Evolutionary conservation across 2,113 vertebrate species (phyloP), one percentile per base, ranked within the genome.

Genomic region (Accipiter cooperii): DNA sequence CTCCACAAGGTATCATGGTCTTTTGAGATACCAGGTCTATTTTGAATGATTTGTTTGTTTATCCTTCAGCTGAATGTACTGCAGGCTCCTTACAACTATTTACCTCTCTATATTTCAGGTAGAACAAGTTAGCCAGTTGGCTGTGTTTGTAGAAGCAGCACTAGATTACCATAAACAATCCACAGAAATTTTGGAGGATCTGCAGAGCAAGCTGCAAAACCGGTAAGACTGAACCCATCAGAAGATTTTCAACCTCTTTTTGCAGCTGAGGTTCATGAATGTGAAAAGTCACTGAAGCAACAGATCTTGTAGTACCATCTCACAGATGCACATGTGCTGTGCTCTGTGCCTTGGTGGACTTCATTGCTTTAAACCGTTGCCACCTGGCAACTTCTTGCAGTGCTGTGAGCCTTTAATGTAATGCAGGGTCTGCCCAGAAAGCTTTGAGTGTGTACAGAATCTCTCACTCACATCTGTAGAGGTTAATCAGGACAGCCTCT

Each of bases 41-140:
- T 96, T 84, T 76, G 61, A 95, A 85, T 84, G 38, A 65, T 88
- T 36, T 90, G 49, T 94, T 91, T 68, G 44, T 88, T 91, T 84
- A 36, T 84, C 68, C 31, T 91, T 70, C n/a, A 89, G 74, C 81
- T 87, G 47, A 91, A 57, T 19, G 69, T 36, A 40, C 46, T 65
- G 34, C 87, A 63, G 61, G 57, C 36, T 77, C 49, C 87, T 96
- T 79, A 73, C 36, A 81, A 5, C 49, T 71, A 10, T 86, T 96
- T 91, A 93, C 68, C 60, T 19, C 63, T 95, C 57, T 89, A 28
- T 74, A 29, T 96, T 97, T 71, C 88, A 99, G 99, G 98, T 99
- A 94, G 99, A 99, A 79, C 99, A 99, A 97, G 99, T 99, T 80
- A 99, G 98, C 97, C 99, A 99, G 98, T 87, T 99, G 96, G 97